A percentile compares a stretch with the other conserved stretches of the same genome.
Conservation (phyloP, 1,140 invertebrate genomes). For the Triops cancriformis region DNA sequence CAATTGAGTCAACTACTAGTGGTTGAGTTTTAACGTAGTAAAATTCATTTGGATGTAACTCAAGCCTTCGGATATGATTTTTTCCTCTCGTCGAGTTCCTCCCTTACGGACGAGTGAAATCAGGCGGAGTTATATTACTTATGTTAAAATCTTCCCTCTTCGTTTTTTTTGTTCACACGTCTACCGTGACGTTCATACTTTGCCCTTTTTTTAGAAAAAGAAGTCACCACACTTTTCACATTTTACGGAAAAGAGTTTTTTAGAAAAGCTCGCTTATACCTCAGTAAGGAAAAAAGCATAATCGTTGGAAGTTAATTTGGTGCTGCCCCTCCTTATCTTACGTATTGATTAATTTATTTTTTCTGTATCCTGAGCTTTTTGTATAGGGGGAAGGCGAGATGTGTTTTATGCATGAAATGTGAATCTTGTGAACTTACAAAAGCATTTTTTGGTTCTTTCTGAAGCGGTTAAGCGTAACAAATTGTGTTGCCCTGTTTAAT, state of each 20-base stretch:
- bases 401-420: background rate
- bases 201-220: background rate
- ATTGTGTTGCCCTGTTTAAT: background rate
- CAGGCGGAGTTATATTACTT: background rate
- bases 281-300: constrained; percentile 14
- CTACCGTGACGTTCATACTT: background rate
- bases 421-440: background rate
- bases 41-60: background rate
- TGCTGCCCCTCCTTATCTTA: constrained; percentile 3
- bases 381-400: background rate
- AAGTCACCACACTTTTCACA: background rate
- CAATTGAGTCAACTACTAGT: background rate
- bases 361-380: background rate
- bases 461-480: background rate
- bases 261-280: background rate
- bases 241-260: background rate
- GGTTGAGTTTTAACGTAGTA: background rate
- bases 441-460: background rate
- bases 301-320: background rate
- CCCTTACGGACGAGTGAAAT: background rate
- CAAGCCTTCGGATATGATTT: background rate
- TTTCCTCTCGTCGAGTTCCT: background rate
- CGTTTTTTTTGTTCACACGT: background rate
- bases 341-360: constrained; percentile 1
- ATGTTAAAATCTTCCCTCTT: background rate